A percentile compares a stretch with the other conserved stretches of the same genome.
phyloP scores from a whole-genome alignment of 2,888 invertebrate genomes.

The Coecobrya sp. region DNA sequence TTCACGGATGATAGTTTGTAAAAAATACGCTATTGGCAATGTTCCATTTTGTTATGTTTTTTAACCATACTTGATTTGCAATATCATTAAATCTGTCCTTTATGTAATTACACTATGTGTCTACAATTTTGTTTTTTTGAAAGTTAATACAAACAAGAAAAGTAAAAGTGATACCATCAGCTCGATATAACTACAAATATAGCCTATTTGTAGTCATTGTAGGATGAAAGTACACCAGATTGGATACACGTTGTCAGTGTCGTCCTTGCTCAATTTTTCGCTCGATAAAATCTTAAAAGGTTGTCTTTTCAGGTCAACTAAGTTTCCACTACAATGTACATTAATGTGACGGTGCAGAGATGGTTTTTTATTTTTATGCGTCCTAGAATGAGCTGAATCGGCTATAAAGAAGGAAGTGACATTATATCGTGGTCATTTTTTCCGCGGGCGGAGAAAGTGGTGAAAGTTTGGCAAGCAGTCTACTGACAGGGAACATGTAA shows the following conservation, averaged over 20 bases:
- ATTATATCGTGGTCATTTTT: conserved; percentile 37
- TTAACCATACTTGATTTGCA: too few species aligned
- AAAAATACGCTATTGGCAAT: too few species aligned
- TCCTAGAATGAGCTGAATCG: conserved; percentile 19
- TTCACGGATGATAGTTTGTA: too few species aligned
- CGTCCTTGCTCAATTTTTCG: conserved; percentile 64
- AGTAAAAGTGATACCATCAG: neutral
- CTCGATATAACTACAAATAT: too few species aligned
- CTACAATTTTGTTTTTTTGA: neutral
- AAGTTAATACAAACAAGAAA: neutral
- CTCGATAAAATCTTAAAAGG: conserved; percentile 78
- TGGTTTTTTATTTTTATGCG: neutral
- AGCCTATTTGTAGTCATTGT: too few species aligned
- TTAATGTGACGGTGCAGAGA: neutral
- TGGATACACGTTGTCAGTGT: conserved; percentile 31
- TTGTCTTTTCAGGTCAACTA: conserved; percentile 67
- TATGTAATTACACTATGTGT: too few species aligned
- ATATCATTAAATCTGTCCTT: too few species aligned
- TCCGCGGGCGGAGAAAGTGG: neutral
- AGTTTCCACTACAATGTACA: conserved; percentile 13
- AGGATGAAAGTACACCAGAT: conserved; percentile 55
- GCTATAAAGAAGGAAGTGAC: conserved; percentile 31
- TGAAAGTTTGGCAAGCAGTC: neutral
- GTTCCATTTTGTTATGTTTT: too few species aligned
- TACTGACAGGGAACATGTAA: neutral